Conservation (phyloP, 2,888 invertebrate species). For the Leptura quadrifasciata region DNA sequence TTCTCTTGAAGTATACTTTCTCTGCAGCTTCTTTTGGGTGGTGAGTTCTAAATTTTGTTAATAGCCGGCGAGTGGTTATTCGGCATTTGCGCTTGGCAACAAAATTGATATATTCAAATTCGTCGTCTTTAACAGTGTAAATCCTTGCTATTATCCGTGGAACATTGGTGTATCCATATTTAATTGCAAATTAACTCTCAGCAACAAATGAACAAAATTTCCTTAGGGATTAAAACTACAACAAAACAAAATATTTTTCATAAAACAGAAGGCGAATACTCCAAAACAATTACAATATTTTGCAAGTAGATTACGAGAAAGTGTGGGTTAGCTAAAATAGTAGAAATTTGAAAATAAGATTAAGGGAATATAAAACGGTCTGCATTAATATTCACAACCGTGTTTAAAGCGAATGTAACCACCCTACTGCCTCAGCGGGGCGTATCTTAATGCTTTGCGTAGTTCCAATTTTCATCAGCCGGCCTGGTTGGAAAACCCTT, state of each 20-base stretch:
- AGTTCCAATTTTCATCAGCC: slow-evolving; percentile 4
- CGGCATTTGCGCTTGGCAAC: too few species aligned
- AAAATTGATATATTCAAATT: too few species aligned
- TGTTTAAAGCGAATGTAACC: background rate
- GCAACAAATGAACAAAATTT: too few species aligned
- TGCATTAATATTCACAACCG: slow-evolving; percentile 3
- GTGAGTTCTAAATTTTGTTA: too few species aligned
- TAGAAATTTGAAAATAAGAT: background rate
- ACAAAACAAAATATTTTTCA: background rate
- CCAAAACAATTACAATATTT: background rate
- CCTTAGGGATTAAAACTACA: too few species aligned
- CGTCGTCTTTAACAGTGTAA: too few species aligned
- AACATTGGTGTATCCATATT: too few species aligned
- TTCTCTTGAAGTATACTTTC: too few species aligned
- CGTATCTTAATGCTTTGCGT: background rate
- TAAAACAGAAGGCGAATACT: background rate
- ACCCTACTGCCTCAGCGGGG: background rate
- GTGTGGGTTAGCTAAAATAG: background rate
- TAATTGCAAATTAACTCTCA: too few species aligned
- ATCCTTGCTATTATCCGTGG: too few species aligned
- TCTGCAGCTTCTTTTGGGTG: too few species aligned
- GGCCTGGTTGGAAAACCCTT: background rate
- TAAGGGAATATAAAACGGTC: background rate
- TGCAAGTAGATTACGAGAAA: background rate
- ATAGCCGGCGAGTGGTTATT: too few species aligned